phyloP scores from a whole-genome alignment of 2,888 invertebrate species.

The Diloba caeruleocephala region DNA sequence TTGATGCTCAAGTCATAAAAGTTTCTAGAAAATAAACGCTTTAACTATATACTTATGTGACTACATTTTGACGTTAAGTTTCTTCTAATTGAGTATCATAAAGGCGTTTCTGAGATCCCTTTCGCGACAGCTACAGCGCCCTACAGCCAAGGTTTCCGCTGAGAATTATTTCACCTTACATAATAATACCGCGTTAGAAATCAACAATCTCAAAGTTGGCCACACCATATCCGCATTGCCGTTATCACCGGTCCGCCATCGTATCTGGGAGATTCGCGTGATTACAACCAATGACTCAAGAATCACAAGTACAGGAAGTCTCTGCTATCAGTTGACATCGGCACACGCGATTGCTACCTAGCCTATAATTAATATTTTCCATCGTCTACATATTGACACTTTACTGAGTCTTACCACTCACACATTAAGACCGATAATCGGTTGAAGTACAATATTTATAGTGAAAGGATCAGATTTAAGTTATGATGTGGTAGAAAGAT shows the following conservation, averaged over 20 bases:
- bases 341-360: conserved; percentile 57
- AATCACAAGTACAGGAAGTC: conserved; percentile 55
- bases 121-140: conserved; percentile 29
- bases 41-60: no score
- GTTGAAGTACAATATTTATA: conserved; percentile 32
- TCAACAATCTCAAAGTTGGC: conserved; percentile 46
- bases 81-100: conserved; percentile 41
- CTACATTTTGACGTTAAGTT: no score
- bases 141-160: conserved; percentile 37
- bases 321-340: conserved; percentile 55
- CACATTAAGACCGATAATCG: conserved; percentile 37
- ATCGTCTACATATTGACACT: conserved; percentile 31
- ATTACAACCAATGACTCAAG: conserved; percentile 56
- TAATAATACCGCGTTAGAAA: conserved; percentile 50
- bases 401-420: conserved; percentile 30
- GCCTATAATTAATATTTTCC: conserved; percentile 54
- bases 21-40: no score
- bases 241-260: conserved; percentile 54
- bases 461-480: conserved; percentile 48
- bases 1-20: no score
- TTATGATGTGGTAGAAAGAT: conserved; percentile 58
- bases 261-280: conserved; percentile 58
- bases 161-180: conserved; percentile 48
- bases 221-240: conserved; percentile 43
- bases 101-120: conserved; percentile 29